Percentiles rank a stretch among this genome's conserved stretches.
These are phyloP conservation scores for Amiota mariae DNA, from an alignment of 2,888 invertebrate species.

Conservation along the genomic window DNA sequence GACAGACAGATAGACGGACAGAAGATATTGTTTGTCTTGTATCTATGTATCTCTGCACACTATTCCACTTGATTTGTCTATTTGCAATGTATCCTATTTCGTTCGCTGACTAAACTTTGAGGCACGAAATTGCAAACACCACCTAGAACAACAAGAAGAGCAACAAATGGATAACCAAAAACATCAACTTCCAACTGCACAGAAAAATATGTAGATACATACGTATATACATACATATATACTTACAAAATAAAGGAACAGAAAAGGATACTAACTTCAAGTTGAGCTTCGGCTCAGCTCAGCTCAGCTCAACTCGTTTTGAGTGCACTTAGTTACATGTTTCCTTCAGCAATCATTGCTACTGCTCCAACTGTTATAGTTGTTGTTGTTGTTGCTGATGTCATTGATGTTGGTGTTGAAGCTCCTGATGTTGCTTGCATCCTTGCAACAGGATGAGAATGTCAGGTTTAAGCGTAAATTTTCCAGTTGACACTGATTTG, in stretches of 20 bases:
- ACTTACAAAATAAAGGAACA: background rate
- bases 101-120: no score
- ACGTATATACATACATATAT: background rate
- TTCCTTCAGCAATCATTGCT: background rate
- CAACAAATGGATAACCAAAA: background rate
- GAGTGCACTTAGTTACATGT: conserved; percentile 11
- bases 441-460: conserved; percentile 18
- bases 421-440: background rate
- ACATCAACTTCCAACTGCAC: background rate
- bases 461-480: conserved; percentile 41
- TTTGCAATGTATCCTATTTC: no score
- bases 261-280: background rate
- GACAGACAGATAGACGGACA: background rate
- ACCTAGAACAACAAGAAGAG: background rate
- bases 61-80: no score
- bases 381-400: background rate
- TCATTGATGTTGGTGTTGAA: background rate
- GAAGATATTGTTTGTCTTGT: no score
- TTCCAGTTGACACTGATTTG: conserved; percentile 31
- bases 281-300: background rate
- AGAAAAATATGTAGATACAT: background rate
- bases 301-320: background rate
- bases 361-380: background rate
- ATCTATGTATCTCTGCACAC: no score
- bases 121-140: background rate